Evolutionary conservation across 2,797 vertebrate genomes (phyloP), one percentile per base, ranked within the genome.

Genomic region (Pempheris klunzingeri): DNA sequence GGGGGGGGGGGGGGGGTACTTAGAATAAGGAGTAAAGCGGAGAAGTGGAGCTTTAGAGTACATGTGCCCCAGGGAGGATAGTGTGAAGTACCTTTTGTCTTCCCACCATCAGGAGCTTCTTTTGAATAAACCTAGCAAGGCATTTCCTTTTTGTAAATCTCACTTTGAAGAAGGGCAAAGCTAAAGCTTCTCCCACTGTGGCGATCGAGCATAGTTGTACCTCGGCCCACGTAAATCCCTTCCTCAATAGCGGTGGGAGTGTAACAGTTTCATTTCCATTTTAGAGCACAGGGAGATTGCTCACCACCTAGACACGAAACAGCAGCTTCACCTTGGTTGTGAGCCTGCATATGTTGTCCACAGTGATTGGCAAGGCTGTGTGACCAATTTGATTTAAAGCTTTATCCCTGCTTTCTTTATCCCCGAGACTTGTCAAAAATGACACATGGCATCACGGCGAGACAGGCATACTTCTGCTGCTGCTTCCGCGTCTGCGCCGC

Each of bases 81-180:
- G 86, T 89, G 84, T 87, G 87, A 92, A 91, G 88, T 88, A 90
- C 87, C 89, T 90, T 92, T 94, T 93, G 91, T 93, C 89, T 92
- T 87, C 82, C 79, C 87, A 88, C 83, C 88, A 91, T 89, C 84
- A 86, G 82, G 80, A 93, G 87, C 82, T 84, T 80, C 90, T 86
- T 92, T 90, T 88, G 89, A 90, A 90, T 90, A 91, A 90, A 91
- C 85, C 90, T 80, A 78, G 86, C 85, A 87, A 64, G 88, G 88
- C 83, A 85, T 92, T 91, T 90, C 90, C 87, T 91, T 91, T 90
- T 87, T 84, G 81, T 85, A 90, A 89, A 88, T 92, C 88, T 92
- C 75, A 89, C 90, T 91, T 92, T 91, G 89, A 90, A 92, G 85
- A 87, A 84, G 83, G 87, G 87, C 83, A 87, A 87, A 90, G 88